Conservation (phyloP, 1,140 invertebrate species). For the Trypoxylus dichotomus region DNA sequence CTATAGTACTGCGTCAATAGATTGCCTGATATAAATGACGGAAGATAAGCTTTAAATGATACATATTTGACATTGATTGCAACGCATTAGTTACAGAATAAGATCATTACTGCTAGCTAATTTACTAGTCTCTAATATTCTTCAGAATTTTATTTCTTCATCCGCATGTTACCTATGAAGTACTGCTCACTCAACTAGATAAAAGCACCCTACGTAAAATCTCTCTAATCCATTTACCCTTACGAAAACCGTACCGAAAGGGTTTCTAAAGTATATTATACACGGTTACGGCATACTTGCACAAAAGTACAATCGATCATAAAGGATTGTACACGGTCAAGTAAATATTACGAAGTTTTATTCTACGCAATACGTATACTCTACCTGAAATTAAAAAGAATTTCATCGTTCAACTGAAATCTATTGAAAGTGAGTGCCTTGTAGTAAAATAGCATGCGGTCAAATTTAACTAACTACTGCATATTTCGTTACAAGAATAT, state of each 20-base stretch:
- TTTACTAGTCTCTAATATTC: too few relatives aligned
- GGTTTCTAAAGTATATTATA: not conserved
- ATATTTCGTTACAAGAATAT: not conserved
- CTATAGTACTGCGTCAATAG: too few relatives aligned
- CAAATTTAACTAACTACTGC: not conserved
- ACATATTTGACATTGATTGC: too few relatives aligned
- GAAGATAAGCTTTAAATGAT: too few relatives aligned
- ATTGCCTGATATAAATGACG: too few relatives aligned
- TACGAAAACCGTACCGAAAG: not conserved
- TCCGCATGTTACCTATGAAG: too few relatives aligned
- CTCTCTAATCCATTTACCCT: conserved; percentile 22
- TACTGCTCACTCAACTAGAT: not conserved
- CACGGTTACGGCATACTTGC: conserved; percentile 12
- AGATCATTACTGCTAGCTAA: too few relatives aligned
- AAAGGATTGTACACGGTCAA: not conserved
- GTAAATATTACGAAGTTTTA: not conserved
- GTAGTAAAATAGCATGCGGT: not conserved
- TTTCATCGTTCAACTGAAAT: not conserved
- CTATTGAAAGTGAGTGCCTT: not conserved
- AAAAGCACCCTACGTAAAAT: not conserved
- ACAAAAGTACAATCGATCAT: conserved; percentile 5
- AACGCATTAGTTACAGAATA: too few relatives aligned
- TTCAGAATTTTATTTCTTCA: too few relatives aligned
- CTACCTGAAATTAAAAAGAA: conserved; percentile 13
- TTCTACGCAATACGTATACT: not conserved